These are phyloP conservation scores for Passer montanus DNA, from an alignment of 2,113 vertebrate genomes.

Conservation along the genomic window DNA sequence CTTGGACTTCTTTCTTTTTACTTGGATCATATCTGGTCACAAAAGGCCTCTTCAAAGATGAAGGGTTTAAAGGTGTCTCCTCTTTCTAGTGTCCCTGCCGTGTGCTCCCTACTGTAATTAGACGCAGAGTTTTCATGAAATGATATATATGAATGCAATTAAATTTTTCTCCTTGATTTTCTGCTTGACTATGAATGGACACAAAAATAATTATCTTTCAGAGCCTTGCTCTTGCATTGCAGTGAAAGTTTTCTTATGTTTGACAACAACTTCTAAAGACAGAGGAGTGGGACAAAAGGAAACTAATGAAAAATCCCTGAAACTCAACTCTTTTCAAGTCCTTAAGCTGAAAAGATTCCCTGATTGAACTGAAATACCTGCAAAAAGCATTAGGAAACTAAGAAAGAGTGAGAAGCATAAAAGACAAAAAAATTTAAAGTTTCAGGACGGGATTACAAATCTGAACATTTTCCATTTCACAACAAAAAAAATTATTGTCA, in stretches of 20 bases:
- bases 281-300: background rate
- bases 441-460: background rate
- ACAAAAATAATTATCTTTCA: conserved; percentile 61
- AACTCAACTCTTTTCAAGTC: background rate
- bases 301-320: background rate
- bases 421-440: background rate
- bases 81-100: conserved; percentile 23
- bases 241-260: conserved; percentile 15
- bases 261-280: conserved; percentile 12
- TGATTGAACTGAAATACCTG: background rate
- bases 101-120: conserved; percentile 39
- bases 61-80: conserved; percentile 44
- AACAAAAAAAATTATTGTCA: background rate
- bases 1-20: conserved; percentile 4
- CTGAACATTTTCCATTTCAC: background rate
- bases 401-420: background rate
- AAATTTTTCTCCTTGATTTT: conserved; percentile 48
- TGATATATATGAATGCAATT: conserved; percentile 41
- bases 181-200: conserved; percentile 48
- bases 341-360: background rate
- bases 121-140: conserved; percentile 27
- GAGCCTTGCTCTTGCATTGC: background rate
- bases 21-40: conserved; percentile 26
- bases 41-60: conserved; percentile 45
- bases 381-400: background rate